Conservation (phyloP, 2,888 invertebrate genomes). For the Leptinotarsa peninsularis region DNA sequence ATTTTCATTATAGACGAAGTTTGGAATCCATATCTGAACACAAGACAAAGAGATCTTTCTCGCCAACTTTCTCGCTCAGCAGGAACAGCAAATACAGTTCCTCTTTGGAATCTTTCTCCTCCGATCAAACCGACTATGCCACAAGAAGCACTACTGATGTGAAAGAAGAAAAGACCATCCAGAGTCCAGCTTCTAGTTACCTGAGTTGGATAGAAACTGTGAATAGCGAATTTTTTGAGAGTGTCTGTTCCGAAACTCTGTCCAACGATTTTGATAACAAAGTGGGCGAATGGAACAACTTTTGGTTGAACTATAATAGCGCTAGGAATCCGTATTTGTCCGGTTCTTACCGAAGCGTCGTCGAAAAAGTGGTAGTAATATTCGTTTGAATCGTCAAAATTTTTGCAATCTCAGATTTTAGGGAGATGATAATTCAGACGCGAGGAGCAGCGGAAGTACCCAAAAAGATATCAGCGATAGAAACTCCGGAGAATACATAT, state of each 20-base stretch:
- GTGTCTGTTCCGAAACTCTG: constrained; percentile 43
- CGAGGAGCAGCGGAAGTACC: constrained; percentile 62
- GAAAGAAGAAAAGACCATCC: constrained; percentile 52
- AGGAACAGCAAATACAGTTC: constrained; percentile 52
- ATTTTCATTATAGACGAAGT: constrained; percentile 55
- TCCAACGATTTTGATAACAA: constrained; percentile 57
- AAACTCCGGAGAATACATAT: constrained; percentile 53
- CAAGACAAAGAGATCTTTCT: constrained; percentile 61
- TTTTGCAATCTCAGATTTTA: constrained; percentile 26
- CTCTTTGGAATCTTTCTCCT: constrained; percentile 57
- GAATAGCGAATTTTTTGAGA: constrained; percentile 60
- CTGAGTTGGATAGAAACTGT: constrained; percentile 66
- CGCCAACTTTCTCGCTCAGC: constrained; percentile 53
- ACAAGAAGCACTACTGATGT: constrained; percentile 53
- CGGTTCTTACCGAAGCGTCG: constrained; percentile 56
- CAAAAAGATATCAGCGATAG: constrained; percentile 62
- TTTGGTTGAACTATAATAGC: constrained; percentile 66
- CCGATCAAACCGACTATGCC: constrained; percentile 41
- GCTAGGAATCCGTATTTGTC: constrained; percentile 61
- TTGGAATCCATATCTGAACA: constrained; percentile 65
- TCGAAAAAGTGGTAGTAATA: constrained; percentile 38
- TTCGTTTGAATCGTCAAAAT: not conserved
- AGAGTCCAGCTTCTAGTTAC: constrained; percentile 63
- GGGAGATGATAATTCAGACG: constrained; percentile 61
- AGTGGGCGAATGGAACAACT: constrained; percentile 67